These are phyloP conservation scores for Tiliacea citrago DNA, from an alignment of 2,888 invertebrate genomes.

Conservation along the genomic window DNA sequence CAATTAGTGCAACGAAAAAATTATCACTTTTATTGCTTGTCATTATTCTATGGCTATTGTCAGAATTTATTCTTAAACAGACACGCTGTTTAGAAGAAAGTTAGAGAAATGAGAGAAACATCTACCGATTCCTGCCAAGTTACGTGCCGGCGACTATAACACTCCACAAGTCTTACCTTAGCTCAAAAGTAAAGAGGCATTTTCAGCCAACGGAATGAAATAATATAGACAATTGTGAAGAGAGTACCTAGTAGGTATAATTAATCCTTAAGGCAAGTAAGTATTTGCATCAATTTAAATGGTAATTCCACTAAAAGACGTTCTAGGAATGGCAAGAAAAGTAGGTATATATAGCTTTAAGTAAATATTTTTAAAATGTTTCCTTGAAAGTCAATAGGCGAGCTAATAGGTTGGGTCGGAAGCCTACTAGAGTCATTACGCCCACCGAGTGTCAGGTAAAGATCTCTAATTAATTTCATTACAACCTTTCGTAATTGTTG, in stretches of 20 bases:
- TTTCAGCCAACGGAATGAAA: background rate
- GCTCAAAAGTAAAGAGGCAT: background rate
- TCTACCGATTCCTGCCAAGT: too few species aligned
- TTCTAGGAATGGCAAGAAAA: background rate
- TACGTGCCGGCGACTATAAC: too few species aligned
- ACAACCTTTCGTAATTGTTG: constrained; percentile 57
- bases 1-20: too few species aligned
- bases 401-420: constrained; percentile 32
- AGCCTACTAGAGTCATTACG: constrained; percentile 49
- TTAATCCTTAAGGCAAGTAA: too few species aligned
- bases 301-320: background rate
- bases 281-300: background rate
- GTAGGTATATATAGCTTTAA: background rate
- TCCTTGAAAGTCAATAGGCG: constrained; percentile 35
- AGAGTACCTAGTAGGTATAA: background rate
- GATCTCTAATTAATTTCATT: constrained; percentile 66
- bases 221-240: background rate
- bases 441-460: constrained; percentile 58
- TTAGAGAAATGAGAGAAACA: too few species aligned
- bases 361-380: constrained; percentile 16
- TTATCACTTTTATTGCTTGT: too few species aligned
- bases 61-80: too few species aligned
- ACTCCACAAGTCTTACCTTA: background rate
- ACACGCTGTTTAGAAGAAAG: too few species aligned
- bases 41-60: too few species aligned